These are phyloP conservation scores for Platygyra sinensis DNA, from an alignment of 64 coral and sea anemone species.

Conservation along the genomic window DNA sequence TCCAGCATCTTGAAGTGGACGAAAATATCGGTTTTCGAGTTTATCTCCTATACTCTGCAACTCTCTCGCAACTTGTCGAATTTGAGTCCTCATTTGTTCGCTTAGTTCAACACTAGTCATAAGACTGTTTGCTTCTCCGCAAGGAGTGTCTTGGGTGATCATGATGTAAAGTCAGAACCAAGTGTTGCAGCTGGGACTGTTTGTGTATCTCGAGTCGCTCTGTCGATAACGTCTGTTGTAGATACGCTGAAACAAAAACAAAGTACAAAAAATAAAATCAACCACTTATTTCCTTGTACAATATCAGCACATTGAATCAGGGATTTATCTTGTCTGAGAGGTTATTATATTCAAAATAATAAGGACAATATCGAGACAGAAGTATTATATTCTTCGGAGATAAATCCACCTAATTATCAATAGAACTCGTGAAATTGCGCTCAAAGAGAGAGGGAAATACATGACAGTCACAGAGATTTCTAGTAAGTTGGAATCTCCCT, in stretches of 20 bases:
- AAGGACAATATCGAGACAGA: no score
- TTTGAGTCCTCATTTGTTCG: neutral
- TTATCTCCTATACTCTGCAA: neutral
- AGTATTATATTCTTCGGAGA: no score
- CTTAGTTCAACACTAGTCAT: neutral
- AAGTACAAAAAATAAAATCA: neutral
- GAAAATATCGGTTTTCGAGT: neutral
- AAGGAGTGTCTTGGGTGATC: neutral
- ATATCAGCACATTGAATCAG: neutral
- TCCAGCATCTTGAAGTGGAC: neutral
- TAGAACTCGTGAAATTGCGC: no score
- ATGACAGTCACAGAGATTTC: no score
- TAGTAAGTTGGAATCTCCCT: no score
- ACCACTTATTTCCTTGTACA: neutral
- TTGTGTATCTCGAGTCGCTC: no score
- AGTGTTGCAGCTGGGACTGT: no score
- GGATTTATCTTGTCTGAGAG: no score
- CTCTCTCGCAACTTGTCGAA: conserved; percentile 31
- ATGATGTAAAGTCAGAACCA: neutral
- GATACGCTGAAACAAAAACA: neutral
- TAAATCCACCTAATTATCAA: no score
- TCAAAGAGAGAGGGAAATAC: no score
- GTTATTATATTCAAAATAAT: no score
- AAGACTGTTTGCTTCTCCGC: neutral
- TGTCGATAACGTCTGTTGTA: neutral